These are phyloP conservation scores for Callionymus lyra DNA, from an alignment of 2,113 vertebrate genomes.

Conservation along the genomic window DNA sequence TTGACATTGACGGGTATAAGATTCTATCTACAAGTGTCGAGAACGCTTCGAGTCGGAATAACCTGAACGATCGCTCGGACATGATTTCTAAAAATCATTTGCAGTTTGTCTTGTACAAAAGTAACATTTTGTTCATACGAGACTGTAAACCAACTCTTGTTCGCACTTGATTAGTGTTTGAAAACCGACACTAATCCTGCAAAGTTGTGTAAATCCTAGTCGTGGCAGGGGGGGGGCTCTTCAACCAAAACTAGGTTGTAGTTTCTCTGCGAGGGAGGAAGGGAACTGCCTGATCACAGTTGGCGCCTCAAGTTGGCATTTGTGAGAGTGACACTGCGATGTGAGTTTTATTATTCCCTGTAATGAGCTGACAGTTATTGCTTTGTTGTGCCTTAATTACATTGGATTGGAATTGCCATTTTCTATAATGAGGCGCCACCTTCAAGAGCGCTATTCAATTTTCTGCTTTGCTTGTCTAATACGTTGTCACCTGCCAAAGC, in stretches of 20 bases:
- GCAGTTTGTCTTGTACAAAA: no score
- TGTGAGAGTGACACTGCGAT: conserved; percentile 58
- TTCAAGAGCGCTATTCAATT: conserved; percentile 39
- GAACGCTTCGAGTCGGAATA: no score
- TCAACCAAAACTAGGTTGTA: conserved; percentile 31
- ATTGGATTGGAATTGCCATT: conserved; percentile 45
- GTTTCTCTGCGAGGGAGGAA: conserved; percentile 36
- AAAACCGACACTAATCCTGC: no score
- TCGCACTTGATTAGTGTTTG: no score
- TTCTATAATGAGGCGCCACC: conserved; percentile 44
- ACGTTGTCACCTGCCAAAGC: conserved; percentile 21
- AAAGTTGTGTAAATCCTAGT: not conserved
- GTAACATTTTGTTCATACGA: no score
- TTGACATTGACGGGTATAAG: no score
- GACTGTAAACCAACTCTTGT: no score
- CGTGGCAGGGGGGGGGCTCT: conserved; percentile 34
- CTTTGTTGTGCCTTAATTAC: conserved; percentile 59
- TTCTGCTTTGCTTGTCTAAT: conserved; percentile 25
- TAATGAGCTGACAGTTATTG: conserved; percentile 60
- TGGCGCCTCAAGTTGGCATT: conserved; percentile 49
- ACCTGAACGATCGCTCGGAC: no score
- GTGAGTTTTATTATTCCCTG: conserved; percentile 54
- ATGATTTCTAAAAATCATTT: no score
- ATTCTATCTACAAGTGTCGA: no score
- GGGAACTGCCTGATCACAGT: conserved; percentile 36